Evolutionary conservation across 2,888 invertebrate species (phyloP).

Genomic region (Rhodophaea formosa): DNA sequence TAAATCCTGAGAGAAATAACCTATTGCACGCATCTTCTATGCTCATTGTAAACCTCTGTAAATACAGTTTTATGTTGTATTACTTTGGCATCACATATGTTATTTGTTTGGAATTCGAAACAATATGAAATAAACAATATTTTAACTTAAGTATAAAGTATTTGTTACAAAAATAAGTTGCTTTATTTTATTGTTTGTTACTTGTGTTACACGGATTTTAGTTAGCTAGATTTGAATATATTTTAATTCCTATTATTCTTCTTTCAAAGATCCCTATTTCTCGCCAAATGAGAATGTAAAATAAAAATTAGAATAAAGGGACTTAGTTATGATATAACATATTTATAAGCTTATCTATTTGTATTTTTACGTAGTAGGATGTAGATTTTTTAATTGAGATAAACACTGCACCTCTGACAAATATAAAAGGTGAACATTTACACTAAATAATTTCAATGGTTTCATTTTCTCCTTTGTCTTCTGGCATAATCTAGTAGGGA

Average conservation of each 20-base stretch:
- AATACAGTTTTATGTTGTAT: too few relatives aligned
- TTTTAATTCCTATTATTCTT: not conserved
- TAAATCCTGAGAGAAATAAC: too few relatives aligned
- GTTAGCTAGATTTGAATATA: not conserved
- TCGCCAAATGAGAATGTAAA: not conserved
- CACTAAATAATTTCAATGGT: too few relatives aligned
- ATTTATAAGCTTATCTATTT: not conserved
- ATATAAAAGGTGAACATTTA: not conserved
- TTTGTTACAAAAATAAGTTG: not conserved
- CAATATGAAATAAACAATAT: not conserved
- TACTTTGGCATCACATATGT: too few relatives aligned
- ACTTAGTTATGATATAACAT: too few relatives aligned
- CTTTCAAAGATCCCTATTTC: not conserved
- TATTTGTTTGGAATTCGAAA: too few relatives aligned
- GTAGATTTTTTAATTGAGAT: not conserved
- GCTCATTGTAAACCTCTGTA: too few relatives aligned
- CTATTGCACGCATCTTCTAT: too few relatives aligned
- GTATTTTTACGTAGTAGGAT: not conserved
- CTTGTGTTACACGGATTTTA: not conserved
- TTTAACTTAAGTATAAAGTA: not conserved
- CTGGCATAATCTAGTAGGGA: too few relatives aligned
- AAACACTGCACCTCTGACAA: not conserved
- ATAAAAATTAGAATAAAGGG: not conserved
- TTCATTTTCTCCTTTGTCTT: too few relatives aligned
- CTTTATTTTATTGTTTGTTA: constrained; percentile 9